phyloP scores from a whole-genome alignment of 2,797 vertebrate species.

The Steatocranus sp. region DNA sequence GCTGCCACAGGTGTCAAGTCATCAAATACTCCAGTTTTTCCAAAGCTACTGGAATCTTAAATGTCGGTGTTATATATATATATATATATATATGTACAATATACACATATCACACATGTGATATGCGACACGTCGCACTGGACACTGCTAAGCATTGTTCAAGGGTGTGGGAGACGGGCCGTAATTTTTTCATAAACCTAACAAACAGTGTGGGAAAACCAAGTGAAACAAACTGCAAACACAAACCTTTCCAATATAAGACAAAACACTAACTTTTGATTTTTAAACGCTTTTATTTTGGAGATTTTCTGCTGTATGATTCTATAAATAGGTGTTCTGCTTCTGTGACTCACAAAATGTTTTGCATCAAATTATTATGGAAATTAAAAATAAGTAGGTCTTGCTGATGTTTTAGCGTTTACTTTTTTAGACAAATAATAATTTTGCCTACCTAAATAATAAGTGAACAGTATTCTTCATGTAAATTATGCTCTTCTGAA shows the following conservation, averaged over 20 bases:
- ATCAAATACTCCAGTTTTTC: neutral
- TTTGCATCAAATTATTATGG: neutral
- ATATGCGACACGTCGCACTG: neutral
- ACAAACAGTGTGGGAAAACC: neutral
- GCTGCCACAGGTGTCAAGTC: neutral
- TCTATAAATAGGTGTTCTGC: neutral
- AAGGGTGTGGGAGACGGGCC: rapidly evolving
- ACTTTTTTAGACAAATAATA: neutral
- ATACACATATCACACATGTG: neutral
- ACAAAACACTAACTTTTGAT: neutral
- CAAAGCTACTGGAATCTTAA: neutral
- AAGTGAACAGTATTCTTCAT: neutral
- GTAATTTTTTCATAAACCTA: neutral
- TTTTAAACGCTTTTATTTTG: neutral
- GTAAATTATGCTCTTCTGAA: neutral
- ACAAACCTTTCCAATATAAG: neutral
- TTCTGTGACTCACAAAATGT: neutral
- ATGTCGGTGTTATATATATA: neutral
- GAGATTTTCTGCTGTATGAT: neutral
- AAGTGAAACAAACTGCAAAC: neutral
- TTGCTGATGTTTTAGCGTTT: neutral
- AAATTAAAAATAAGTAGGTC: neutral
- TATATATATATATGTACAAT: neutral
- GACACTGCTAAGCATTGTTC: neutral
- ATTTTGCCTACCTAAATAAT: neutral